Evolutionary conservation across 2,888 invertebrate species (phyloP).

Genomic region (Sisyra nigra): DNA sequence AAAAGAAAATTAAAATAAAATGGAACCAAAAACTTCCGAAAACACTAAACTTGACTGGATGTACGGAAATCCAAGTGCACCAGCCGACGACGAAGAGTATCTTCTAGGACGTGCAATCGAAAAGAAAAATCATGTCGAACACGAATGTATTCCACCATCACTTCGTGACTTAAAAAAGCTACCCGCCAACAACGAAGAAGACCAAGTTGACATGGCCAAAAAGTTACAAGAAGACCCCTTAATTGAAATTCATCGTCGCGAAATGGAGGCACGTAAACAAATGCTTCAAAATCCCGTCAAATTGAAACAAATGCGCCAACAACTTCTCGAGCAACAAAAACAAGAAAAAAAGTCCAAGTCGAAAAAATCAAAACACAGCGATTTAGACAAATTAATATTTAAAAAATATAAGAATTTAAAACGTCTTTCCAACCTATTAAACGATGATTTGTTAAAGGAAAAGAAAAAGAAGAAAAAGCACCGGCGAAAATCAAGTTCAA

Average conservation of each 20-base stretch:
- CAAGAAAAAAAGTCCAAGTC: constrained; percentile 26
- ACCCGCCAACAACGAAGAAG: constrained; percentile 19
- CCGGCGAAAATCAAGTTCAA: background rate
- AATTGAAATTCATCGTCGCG: constrained; percentile 73
- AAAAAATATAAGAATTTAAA: constrained; percentile 33
- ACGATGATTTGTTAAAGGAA: constrained; percentile 10
- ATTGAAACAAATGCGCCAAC: constrained; percentile 60
- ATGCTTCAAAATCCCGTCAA: constrained; percentile 85
- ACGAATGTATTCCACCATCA: constrained; percentile 63
- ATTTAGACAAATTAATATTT: constrained; percentile 51
- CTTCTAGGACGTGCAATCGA: constrained; percentile 69
- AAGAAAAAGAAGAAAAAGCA: constrained; percentile 6
- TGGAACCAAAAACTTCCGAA: background rate
- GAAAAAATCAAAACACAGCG: constrained; percentile 23
- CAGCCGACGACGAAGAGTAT: constrained; percentile 73
- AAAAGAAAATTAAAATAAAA: no score
- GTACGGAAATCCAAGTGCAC: constrained; percentile 57
- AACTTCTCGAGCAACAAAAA: constrained; percentile 47
- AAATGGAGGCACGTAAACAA: constrained; percentile 72
- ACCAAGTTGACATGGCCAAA: constrained; percentile 71
- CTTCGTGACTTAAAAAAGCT: constrained; percentile 31
- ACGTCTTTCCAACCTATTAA: constrained; percentile 13
- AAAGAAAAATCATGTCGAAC: constrained; percentile 51
- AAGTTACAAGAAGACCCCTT: constrained; percentile 91
- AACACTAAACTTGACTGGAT: constrained; percentile 62